These are phyloP conservation scores for Callinectes sapidus DNA, from an alignment of 2,888 invertebrate genomes.

Conservation along the genomic window DNA sequence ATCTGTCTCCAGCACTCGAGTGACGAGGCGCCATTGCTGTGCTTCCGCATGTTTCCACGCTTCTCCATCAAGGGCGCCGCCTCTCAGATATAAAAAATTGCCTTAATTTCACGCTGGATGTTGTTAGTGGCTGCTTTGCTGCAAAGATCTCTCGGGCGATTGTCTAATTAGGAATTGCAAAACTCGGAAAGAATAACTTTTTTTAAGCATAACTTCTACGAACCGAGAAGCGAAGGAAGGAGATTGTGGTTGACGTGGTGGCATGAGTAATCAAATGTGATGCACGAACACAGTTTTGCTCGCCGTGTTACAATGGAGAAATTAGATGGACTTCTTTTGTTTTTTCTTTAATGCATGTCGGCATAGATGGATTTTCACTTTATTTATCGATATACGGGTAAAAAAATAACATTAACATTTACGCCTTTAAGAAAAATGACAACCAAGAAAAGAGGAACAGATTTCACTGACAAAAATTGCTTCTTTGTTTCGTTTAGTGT, in stretches of 20 bases:
- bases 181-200: background rate
- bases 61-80: conserved; percentile 15
- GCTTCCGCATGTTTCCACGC: conserved; percentile 7
- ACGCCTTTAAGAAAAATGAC: background rate
- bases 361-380: background rate
- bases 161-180: conserved; percentile 1
- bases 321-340: background rate
- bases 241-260: background rate
- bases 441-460: background rate
- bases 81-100: background rate
- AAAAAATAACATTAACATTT: background rate
- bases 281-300: background rate
- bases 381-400: background rate
- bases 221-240: background rate
- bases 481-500: background rate
- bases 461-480: background rate
- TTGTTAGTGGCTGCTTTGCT: conserved; percentile 6
- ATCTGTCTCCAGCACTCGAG: conserved; percentile 9
- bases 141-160: background rate
- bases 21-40: background rate
- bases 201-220: conserved; percentile 3
- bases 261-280: background rate
- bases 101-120: conserved; percentile 21
- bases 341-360: background rate
- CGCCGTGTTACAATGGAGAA: background rate